Conservation (phyloP, 2,113 vertebrate genomes). For the Ceyx cyanopectus region DNA sequence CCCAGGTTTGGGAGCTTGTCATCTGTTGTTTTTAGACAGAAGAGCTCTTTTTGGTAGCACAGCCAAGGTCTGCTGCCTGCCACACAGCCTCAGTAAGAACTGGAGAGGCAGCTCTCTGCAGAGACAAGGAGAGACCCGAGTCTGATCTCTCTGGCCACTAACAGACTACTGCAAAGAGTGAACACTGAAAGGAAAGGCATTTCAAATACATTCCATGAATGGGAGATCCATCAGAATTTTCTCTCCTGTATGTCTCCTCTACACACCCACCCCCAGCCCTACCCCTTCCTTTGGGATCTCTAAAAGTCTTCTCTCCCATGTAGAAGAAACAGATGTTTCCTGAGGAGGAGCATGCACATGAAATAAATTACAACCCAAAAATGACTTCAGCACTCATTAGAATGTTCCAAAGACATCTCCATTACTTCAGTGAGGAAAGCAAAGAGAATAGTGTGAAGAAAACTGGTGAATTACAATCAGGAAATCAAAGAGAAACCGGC, state of each 20-base stretch:
- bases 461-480: not conserved
- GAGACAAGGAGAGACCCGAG: not conserved
- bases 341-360: not conserved
- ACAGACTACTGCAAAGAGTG: not conserved
- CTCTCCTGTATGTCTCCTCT: not conserved
- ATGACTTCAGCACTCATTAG: not conserved
- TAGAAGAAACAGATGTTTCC: not conserved
- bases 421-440: conserved; percentile 4
- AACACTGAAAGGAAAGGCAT: not conserved
- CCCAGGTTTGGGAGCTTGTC: not conserved
- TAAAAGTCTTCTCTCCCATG: not conserved
- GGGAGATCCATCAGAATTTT: not conserved
- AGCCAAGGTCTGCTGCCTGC: not conserved
- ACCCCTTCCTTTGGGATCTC: not conserved
- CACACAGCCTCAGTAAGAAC: not conserved
- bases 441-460: not conserved
- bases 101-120: not conserved
- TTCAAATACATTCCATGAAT: not conserved
- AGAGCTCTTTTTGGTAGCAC: not conserved
- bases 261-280: not conserved
- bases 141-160: not conserved
- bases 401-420: not conserved
- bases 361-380: not conserved
- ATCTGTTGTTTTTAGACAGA: not conserved
- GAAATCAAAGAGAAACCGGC: conserved; percentile 12